Evolutionary conservation across 2,888 invertebrate species (phyloP).

Genomic region (Anodontia alba): DNA sequence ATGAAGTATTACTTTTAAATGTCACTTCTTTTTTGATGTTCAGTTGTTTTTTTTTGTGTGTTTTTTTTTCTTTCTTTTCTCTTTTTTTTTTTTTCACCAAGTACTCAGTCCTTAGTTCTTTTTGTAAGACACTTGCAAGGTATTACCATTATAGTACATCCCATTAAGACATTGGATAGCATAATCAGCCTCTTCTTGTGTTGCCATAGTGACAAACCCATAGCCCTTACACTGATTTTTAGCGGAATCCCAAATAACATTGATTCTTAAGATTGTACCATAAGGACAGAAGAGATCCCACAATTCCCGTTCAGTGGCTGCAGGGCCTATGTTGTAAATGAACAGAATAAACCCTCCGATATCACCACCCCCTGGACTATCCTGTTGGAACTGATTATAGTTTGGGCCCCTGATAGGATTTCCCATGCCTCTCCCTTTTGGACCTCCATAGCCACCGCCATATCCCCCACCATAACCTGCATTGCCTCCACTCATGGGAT

Average conservation of each 20-base stretch:
- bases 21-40: too few species aligned
- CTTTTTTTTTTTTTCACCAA: neutral
- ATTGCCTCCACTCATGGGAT: conserved; percentile 62
- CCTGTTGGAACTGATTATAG: neutral
- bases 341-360: conserved; percentile 72
- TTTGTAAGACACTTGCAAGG: conserved; percentile 83
- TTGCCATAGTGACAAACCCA: conserved; percentile 85
- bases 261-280: conserved; percentile 84
- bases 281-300: conserved; percentile 84
- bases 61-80: too few species aligned
- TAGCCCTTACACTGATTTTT: conserved; percentile 84
- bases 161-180: conserved; percentile 84
- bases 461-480: conserved; percentile 39
- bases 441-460: conserved; percentile 32
- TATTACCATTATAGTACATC: conserved; percentile 81
- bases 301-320: conserved; percentile 83
- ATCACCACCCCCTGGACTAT: conserved; percentile 15
- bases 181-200: conserved; percentile 83
- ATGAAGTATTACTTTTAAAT: too few species aligned
- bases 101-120: neutral
- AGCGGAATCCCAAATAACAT: conserved; percentile 83
- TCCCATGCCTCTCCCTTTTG: conserved; percentile 10
- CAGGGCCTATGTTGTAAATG: conserved; percentile 85
- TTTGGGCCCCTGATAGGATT: conserved; percentile 9
- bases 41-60: too few species aligned